phyloP scores from a whole-genome alignment of 1,140 invertebrate genomes.

The Zaprionus ornatus region DNA sequence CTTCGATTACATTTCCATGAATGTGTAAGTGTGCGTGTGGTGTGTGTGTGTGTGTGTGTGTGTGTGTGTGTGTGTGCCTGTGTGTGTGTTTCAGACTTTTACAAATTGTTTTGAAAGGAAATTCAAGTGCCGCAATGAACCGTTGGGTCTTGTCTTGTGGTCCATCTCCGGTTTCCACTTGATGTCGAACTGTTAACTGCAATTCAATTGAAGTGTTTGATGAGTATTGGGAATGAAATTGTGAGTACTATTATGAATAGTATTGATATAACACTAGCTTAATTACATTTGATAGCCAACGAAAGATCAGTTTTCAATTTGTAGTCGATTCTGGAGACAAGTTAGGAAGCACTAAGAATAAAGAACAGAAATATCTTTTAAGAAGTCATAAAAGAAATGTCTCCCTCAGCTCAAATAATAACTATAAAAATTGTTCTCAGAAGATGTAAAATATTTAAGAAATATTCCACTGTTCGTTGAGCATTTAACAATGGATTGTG shows the following conservation, averaged over 20 bases:
- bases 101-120: slow-evolving; percentile 81
- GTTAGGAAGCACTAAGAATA: no score
- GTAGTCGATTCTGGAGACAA: no score
- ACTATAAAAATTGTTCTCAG: neutral
- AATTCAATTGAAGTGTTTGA: slow-evolving; percentile 3
- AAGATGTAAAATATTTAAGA: neutral
- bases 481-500: neutral
- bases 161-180: slow-evolving; percentile 6
- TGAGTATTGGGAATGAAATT: neutral
- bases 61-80: neutral
- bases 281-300: neutral
- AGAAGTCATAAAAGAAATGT: no score
- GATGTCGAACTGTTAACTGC: neutral
- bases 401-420: neutral
- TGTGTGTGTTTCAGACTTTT: slow-evolving; percentile 59
- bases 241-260: neutral
- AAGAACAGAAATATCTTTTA: no score
- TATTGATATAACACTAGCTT: neutral
- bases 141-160: slow-evolving; percentile 32
- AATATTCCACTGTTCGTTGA: neutral
- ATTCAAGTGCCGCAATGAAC: slow-evolving; percentile 56
- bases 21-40: slow-evolving; percentile 25
- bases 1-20: slow-evolving; percentile 57
- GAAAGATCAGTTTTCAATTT: neutral
- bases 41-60: slow-evolving; percentile 28